Conservation (phyloP, 2,113 vertebrate genomes). For the Petroica traversi region DNA sequence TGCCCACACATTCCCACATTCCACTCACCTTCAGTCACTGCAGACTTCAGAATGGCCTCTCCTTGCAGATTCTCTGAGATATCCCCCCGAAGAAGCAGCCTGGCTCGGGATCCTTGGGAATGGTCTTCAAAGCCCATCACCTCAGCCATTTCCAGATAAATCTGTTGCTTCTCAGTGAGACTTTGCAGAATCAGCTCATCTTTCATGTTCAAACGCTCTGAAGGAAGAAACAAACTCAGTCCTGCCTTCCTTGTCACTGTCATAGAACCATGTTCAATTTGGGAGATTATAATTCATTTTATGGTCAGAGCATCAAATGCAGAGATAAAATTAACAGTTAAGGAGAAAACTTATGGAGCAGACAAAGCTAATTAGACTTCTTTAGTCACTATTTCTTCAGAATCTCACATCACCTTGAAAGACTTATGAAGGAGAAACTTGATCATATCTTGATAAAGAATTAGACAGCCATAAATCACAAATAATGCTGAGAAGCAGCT, state of each 20-base stretch:
- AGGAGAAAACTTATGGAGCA: neutral
- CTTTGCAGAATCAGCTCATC: conserved; percentile 83
- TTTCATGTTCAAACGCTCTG: conserved; percentile 84
- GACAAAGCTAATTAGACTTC: neutral
- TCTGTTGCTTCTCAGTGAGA: conserved; percentile 88
- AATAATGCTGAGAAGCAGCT: neutral
- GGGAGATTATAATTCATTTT: neutral
- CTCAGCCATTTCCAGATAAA: conserved; percentile 87
- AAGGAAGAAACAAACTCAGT: neutral
- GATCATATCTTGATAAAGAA: neutral
- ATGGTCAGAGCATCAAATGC: neutral
- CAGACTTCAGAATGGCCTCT: conserved; percentile 83
- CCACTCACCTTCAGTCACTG: conserved; percentile 85
- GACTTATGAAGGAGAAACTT: neutral
- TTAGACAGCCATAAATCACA: neutral
- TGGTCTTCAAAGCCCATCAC: conserved; percentile 78
- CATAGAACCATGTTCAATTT: neutral
- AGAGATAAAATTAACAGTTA: neutral
- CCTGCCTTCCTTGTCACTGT: neutral
- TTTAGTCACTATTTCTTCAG: neutral
- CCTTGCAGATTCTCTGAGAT: conserved; percentile 84
- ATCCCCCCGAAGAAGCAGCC: conserved; percentile 80
- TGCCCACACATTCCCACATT: neutral
- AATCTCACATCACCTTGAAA: neutral
- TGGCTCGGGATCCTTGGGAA: conserved; percentile 12